Percentiles rank a stretch among this genome's conserved stretches.
Conservation (phyloP, 2,113 vertebrate genomes). For the Sardina pilchardus region DNA sequence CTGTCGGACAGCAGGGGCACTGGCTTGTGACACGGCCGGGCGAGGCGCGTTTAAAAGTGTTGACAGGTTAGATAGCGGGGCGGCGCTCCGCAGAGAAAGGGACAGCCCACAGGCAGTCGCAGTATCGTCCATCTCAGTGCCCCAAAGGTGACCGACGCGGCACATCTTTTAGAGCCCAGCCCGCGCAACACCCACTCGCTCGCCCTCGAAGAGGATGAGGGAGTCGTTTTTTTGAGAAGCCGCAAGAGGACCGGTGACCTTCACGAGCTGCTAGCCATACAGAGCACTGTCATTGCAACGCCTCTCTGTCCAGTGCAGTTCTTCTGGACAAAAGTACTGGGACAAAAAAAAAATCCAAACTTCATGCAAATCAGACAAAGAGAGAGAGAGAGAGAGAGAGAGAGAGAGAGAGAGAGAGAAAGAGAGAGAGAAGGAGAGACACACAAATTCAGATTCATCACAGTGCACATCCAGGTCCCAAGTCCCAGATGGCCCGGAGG, state of each 20-base stretch:
- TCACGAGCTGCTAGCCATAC: background rate
- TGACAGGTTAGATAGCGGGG: constrained; percentile 50
- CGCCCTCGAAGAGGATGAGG: background rate
- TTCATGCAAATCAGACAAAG: background rate
- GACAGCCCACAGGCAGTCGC: constrained; percentile 9
- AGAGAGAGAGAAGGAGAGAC: background rate
- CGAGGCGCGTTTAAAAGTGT: constrained; percentile 48
- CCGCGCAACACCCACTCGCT: background rate
- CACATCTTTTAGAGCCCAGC: background rate
- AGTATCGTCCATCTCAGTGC: background rate
- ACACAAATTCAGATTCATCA: background rate
- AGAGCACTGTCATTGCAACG: background rate
- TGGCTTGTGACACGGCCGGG: constrained; percentile 29
- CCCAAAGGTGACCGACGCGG: background rate
- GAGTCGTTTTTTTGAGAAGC: background rate
- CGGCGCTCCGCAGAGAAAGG: constrained; percentile 43
- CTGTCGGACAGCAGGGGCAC: constrained; percentile 8
- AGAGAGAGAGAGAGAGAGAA: background rate
- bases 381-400: background rate
- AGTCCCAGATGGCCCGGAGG: constrained; percentile 6
- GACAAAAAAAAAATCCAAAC: background rate
- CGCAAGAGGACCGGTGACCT: background rate
- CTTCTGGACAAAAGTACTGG: too few species aligned
- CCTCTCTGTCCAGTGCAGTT: too few species aligned
- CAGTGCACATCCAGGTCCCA: constrained; percentile 11